Percentiles rank a stretch among this genome's conserved stretches.
Evolutionary conservation across 2,113 vertebrate species (phyloP).

Genomic region (Alaudala cheleensis): DNA sequence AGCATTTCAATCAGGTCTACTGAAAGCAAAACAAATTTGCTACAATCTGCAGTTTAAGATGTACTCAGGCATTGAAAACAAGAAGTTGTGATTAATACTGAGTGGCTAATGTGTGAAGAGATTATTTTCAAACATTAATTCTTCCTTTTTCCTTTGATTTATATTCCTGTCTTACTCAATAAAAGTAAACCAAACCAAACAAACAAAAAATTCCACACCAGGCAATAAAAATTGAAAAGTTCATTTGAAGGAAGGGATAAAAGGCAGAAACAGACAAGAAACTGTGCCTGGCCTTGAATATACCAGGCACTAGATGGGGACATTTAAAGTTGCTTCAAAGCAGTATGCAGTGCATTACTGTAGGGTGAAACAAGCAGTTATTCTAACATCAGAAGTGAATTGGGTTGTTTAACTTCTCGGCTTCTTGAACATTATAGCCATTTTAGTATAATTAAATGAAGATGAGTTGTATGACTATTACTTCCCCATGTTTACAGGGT

Average conservation of each 20-base stretch:
- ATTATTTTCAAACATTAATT: background rate
- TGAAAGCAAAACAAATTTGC: background rate
- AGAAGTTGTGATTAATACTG: background rate
- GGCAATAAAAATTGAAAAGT: background rate
- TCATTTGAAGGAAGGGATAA: background rate
- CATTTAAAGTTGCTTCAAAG: background rate
- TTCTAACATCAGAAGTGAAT: background rate
- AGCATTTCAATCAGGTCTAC: background rate
- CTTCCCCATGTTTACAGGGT: background rate
- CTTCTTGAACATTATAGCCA: conserved; percentile 41
- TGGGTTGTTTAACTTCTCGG: background rate
- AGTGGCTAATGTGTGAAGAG: background rate
- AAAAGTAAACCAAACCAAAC: background rate
- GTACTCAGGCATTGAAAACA: background rate
- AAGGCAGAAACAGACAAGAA: background rate
- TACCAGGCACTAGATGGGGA: background rate
- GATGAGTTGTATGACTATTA: conserved; percentile 36
- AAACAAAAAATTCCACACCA: background rate
- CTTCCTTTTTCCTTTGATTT: background rate
- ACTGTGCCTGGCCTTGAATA: background rate
- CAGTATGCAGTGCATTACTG: background rate
- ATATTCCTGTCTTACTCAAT: background rate
- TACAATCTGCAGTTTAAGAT: background rate
- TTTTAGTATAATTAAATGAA: conserved; percentile 48
- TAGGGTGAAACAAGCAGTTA: background rate